These are phyloP conservation scores for Leucopternis melanops DNA, from an alignment of 2,113 vertebrate species.

Conservation along the genomic window DNA sequence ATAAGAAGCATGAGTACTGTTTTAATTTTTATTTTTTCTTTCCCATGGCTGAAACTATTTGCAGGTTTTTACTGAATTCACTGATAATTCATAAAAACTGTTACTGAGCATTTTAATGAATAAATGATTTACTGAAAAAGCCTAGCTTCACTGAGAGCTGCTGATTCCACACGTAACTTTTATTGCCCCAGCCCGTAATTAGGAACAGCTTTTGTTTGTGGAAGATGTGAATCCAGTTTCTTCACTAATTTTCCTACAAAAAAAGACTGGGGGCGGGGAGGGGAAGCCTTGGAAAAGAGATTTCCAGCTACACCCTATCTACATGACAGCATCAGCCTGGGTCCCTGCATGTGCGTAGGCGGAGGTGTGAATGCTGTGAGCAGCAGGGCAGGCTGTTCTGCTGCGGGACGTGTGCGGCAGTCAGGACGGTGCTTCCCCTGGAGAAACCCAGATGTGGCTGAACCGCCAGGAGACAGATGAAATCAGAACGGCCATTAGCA, in stretches of 20 bases:
- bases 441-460: not conserved
- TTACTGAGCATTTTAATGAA: not conserved
- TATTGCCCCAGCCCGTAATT: not conserved
- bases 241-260: not conserved
- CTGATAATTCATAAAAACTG: not conserved
- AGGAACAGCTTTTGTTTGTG: not conserved
- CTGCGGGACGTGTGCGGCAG: accelerated
- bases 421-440: not conserved
- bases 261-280: not conserved
- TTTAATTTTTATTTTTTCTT: not conserved
- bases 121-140: not conserved
- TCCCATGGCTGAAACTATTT: not conserved
- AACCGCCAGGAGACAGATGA: not conserved
- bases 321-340: not conserved
- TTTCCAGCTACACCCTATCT: not conserved
- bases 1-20: not conserved
- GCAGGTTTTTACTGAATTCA: not conserved
- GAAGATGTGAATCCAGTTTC: not conserved
- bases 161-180: not conserved
- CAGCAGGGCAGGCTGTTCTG: not conserved
- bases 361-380: not conserved
- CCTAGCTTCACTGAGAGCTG: not conserved
- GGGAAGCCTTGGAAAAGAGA: not conserved
- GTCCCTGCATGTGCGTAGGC: accelerated
- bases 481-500: not conserved